phyloP scores from a whole-genome alignment of 2,888 invertebrate genomes.

The Ariolimax columbianus region DNA sequence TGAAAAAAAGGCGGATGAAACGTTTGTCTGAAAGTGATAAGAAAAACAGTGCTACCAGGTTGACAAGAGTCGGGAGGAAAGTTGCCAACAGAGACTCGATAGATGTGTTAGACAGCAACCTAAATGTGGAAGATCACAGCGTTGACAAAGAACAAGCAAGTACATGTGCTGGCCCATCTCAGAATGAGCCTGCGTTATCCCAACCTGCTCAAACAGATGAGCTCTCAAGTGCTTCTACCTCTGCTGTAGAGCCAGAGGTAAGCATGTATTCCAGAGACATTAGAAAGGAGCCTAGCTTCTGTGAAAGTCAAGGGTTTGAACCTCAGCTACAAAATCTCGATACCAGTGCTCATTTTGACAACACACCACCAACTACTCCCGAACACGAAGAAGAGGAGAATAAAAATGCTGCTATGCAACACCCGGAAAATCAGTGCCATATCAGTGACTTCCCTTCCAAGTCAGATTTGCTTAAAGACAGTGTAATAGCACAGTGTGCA shows the following conservation, averaged over 20 bases:
- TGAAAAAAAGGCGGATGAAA: constrained; percentile 39
- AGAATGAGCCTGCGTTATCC: not conserved
- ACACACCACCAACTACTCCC: constrained; percentile 91
- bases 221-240: not conserved
- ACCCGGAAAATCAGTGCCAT: constrained; percentile 36
- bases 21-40: constrained; percentile 48
- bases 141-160: not conserved
- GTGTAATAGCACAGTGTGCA: constrained; percentile 40
- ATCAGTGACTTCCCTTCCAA: constrained; percentile 35
- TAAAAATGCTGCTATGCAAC: constrained; percentile 44
- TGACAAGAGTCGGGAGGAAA: constrained; percentile 30
- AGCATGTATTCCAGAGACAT: constrained; percentile 2
- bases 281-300: constrained; percentile 15
- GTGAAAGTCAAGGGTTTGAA: constrained; percentile 45
- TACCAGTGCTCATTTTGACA: constrained; percentile 80
- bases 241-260: not conserved
- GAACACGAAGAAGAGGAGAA: constrained; percentile 81
- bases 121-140: not conserved
- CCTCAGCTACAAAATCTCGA: constrained; percentile 49
- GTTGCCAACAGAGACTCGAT: constrained; percentile 23
- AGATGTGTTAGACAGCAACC: not conserved
- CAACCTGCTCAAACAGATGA: not conserved
- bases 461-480: constrained; percentile 48
- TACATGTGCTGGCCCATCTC: not conserved
- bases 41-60: constrained; percentile 11